phyloP scores from a whole-genome alignment of 1,140 invertebrate species.

The Zaprionus inermis region DNA sequence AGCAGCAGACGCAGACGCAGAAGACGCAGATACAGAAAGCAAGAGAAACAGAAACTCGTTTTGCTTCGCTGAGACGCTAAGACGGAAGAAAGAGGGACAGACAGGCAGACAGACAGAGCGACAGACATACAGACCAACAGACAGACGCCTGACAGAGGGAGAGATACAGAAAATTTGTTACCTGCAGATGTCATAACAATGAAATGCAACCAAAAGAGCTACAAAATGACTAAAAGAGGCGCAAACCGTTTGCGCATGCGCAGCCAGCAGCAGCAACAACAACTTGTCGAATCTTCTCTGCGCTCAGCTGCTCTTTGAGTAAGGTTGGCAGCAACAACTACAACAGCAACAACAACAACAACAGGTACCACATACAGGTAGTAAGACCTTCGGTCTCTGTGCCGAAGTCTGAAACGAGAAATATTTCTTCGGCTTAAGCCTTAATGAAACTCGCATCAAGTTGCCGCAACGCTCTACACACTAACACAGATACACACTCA shows the following conservation, averaged over 20 bases:
- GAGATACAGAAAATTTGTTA: constrained; percentile 69
- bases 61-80: neutral
- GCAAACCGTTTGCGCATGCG: constrained; percentile 62
- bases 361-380: constrained; percentile 57
- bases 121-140: neutral
- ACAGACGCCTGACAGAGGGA: constrained; percentile 4
- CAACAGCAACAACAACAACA: constrained; percentile 43
- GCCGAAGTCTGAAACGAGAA: constrained; percentile 60
- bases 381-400: constrained; percentile 66
- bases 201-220: constrained; percentile 76
- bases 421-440: constrained; percentile 70
- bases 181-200: constrained; percentile 82
- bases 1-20: neutral
- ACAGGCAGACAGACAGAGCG: constrained; percentile 12
- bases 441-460: constrained; percentile 82
- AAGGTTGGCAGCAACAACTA: constrained; percentile 52
- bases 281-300: constrained; percentile 44
- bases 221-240: constrained; percentile 56
- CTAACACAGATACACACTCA: constrained; percentile 21
- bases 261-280: constrained; percentile 49
- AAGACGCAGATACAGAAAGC: neutral
- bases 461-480: constrained; percentile 49
- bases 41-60: constrained; percentile 66
- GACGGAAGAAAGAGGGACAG: neutral
- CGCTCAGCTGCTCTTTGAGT: constrained; percentile 63